Conservation (phyloP, 2,797 vertebrate species). For the Otus scops region DNA sequence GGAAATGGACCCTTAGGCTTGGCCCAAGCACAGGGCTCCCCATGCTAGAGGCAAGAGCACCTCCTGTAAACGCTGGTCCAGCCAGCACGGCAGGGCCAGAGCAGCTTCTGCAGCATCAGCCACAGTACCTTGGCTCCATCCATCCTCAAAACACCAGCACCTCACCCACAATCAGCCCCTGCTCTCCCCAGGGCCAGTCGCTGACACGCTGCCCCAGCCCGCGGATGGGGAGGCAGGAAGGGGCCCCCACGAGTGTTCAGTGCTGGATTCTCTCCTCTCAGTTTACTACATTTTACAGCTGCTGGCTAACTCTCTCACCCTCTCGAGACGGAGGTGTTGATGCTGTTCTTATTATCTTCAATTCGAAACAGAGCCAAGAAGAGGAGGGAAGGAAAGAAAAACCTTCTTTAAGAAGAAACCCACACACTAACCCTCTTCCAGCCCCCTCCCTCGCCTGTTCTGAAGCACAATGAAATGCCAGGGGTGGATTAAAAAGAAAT, state of each 20-base stretch:
- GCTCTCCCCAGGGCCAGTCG: neutral
- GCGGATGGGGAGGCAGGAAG: neutral
- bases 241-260: neutral
- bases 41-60: accelerated
- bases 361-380: neutral
- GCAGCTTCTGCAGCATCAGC: neutral
- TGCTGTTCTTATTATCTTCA: neutral
- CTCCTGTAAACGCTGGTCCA: neutral
- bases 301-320: conserved; percentile 6
- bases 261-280: neutral
- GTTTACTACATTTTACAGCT: conserved; percentile 16
- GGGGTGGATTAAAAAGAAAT: neutral
- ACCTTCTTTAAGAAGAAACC: neutral
- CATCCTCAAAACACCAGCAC: accelerated
- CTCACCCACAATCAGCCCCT: neutral
- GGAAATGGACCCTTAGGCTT: neutral
- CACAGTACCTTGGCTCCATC: accelerated
- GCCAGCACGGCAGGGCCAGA: neutral
- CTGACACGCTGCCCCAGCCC: neutral
- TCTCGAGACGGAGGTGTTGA: neutral
- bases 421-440: neutral
- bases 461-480: neutral
- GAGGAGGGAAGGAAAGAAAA: neutral
- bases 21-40: neutral
- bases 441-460: neutral